These are phyloP conservation scores for Heteractis magnifica DNA, from an alignment of 92 coral and sea anemone species.

Conservation along the genomic window DNA sequence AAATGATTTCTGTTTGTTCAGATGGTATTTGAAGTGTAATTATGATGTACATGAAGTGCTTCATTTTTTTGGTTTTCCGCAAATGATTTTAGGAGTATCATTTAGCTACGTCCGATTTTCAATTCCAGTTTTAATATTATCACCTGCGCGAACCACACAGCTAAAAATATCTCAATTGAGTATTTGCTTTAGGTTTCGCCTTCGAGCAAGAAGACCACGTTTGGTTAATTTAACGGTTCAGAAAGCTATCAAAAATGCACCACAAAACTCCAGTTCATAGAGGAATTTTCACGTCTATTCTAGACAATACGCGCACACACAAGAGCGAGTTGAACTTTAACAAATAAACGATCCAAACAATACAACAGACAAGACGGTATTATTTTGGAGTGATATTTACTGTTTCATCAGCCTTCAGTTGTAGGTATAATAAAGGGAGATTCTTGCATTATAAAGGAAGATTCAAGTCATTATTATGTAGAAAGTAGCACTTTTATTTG, in stretches of 20 bases:
- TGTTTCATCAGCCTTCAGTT: background rate
- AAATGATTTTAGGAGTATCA: background rate
- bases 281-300: background rate
- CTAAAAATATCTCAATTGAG: background rate
- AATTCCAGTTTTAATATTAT: background rate
- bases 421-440: background rate
- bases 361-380: constrained; percentile 14
- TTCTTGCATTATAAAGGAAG: background rate
- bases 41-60: background rate
- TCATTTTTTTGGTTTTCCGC: background rate
- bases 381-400: constrained; percentile 26
- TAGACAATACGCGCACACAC: constrained; percentile 20
- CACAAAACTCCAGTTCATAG: background rate
- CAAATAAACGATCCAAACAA: constrained; percentile 28
- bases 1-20: background rate
- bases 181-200: background rate
- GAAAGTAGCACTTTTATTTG: constrained; percentile 18
- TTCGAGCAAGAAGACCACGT: background rate
- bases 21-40: constrained; percentile 1
- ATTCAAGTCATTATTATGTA: background rate
- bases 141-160: background rate
- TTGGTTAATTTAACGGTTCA: background rate
- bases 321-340: constrained; percentile 39
- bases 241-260: background rate
- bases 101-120: background rate